phyloP scores from a whole-genome alignment of 2,888 invertebrate genomes.

The Doris montereyensis region DNA sequence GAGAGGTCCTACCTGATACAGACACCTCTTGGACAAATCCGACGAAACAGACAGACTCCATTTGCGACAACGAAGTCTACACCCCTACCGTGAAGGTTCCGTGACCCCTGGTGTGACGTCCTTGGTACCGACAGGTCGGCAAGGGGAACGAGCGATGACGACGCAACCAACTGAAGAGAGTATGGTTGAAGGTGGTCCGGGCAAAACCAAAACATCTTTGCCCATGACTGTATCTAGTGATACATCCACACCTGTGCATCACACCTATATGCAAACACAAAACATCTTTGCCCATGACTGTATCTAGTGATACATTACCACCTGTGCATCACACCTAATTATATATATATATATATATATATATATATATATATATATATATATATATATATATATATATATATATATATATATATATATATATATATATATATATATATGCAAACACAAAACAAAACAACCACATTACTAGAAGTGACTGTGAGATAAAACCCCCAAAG shows the following conservation, averaged over 20 bases:
- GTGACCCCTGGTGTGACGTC: neutral
- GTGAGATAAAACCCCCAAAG: constrained; percentile 13
- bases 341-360: too few species aligned
- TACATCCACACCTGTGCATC: constrained; percentile 4
- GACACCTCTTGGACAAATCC: constrained; percentile 6
- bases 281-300: constrained; percentile 6
- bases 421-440: too few species aligned
- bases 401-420: too few species aligned
- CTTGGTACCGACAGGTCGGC: neutral
- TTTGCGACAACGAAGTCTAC: neutral
- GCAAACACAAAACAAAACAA: too few species aligned
- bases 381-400: too few species aligned
- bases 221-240: constrained; percentile 1
- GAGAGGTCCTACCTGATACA: constrained; percentile 6
- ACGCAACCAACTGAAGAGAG: constrained; percentile 6
- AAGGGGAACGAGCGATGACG: neutral
- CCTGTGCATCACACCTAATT: constrained; percentile 6
- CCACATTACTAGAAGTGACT: neutral
- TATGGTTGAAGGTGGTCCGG: constrained; percentile 13
- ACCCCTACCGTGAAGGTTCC: constrained; percentile 3
- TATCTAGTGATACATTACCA: constrained; percentile 10
- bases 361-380: too few species aligned
- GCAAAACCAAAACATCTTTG: constrained; percentile 9
- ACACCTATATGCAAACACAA: constrained; percentile 11
- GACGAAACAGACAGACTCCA: constrained; percentile 8